A percentile compares a stretch with the other conserved stretches of the same genome.
Conservation (phyloP, 2,113 vertebrate species). For the Campylomormyrus tamandua region DNA sequence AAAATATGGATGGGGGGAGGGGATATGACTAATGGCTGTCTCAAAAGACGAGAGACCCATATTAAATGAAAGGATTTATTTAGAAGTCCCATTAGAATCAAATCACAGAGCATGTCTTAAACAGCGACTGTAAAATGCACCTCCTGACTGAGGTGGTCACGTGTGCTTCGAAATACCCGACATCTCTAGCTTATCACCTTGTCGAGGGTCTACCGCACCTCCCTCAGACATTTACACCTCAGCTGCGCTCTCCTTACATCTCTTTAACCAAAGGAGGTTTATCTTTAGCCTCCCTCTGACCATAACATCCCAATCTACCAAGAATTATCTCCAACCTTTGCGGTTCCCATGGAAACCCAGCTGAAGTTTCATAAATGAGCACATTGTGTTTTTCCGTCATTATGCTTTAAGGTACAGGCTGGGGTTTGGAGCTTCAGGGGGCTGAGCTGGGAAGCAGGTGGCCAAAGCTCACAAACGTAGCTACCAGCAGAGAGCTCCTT, state of each 20-base stretch:
- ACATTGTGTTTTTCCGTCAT: conserved; percentile 50
- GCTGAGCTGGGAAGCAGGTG: neutral
- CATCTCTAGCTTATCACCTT: conserved; percentile 19
- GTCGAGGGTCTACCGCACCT: neutral
- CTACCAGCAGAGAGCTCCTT: neutral
- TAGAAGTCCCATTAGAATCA: conserved; percentile 18
- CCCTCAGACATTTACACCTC: conserved; percentile 6
- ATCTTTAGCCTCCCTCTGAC: conserved; percentile 28
- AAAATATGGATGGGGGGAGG: neutral
- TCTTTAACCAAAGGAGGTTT: conserved; percentile 18
- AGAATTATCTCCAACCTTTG: conserved; percentile 72
- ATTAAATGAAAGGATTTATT: conserved; percentile 16
- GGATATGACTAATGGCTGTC: neutral
- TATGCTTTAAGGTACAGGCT: conserved; percentile 49
- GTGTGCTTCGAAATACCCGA: conserved; percentile 15
- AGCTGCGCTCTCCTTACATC: neutral
- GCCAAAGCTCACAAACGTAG: neutral
- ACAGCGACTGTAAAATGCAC: conserved; percentile 2
- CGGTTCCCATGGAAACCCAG: conserved; percentile 75
- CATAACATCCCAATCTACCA: conserved; percentile 66
- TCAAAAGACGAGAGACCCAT: neutral
- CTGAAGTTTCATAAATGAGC: conserved; percentile 63
- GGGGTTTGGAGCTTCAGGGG: neutral
- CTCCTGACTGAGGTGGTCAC: neutral
- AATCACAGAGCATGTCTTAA: conserved; percentile 15